These are phyloP conservation scores for Drepana arcuata DNA, from an alignment of 1,140 invertebrate species.

Conservation along the genomic window DNA sequence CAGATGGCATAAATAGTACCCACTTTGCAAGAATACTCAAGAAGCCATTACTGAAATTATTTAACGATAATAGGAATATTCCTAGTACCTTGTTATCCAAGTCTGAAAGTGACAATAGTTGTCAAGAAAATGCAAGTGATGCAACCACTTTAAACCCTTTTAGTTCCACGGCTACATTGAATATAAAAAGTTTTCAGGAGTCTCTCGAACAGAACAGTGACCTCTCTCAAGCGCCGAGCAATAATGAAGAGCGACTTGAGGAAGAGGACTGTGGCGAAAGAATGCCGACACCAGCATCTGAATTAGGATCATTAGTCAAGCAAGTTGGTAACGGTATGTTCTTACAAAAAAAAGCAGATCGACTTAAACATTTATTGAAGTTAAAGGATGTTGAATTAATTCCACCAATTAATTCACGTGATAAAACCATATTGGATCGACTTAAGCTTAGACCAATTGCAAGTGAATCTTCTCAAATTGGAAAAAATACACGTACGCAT, in stretches of 20 bases:
- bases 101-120: slow-evolving; percentile 10
- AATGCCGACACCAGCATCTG: no score
- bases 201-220: not conserved
- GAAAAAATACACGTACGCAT: not conserved
- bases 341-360: slow-evolving; percentile 4
- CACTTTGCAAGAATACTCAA: no score
- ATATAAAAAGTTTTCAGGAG: not conserved
- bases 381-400: slow-evolving; percentile 21
- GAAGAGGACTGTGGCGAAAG: no score
- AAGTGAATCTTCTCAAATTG: not conserved
- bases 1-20: no score
- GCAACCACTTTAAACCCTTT: no score
- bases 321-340: not conserved
- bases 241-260: not conserved
- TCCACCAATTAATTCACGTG: not conserved
- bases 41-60: no score
- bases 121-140: not conserved
- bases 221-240: not conserved
- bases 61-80: no score
- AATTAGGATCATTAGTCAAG: not conserved
- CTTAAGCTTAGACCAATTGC: not conserved
- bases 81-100: slow-evolving; percentile 10
- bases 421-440: not conserved
- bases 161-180: no score
- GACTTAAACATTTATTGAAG: slow-evolving; percentile 17